Base-by-base conservation (phyloP, 2,797 vertebrate genomes). In the Enteromius thamalakanensis region DNA sequence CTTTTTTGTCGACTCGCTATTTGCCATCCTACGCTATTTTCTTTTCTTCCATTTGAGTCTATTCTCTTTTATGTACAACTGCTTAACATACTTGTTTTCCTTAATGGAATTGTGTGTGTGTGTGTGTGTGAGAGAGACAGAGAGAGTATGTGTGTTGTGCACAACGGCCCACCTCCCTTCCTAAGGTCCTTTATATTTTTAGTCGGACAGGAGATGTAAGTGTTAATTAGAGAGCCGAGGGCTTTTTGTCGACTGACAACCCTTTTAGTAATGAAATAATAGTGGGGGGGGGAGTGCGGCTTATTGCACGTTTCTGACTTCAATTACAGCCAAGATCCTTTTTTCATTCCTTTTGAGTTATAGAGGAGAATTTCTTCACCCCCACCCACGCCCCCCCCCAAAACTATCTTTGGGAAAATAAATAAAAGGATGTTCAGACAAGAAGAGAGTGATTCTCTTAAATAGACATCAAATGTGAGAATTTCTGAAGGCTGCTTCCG, bases 231-330 rank as follows among this genome's bases (percentile, higher is more conserved):
- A 86, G 72, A 86, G 34, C 69, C 89, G 40, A 81, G 82, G 89
- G 86, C 90, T 80, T 90, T 90, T 87, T 83, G 88, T 91, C 74
- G 91, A 91, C 87, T 91, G 92, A 90, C 91, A 92, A 92, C 89
- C 89, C 87, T 81, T 91, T 91, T 82, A 84, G 76, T 94, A 94
- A 94, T 94, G 92, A 93, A 94, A 94, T 94, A 94, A 94, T 94
- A 91, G 93, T 77, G 69, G 69, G 40, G 29, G 89, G 87, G 88
- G 87, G 89, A 91, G 91, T 91, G 89, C 84, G 90, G 87, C 71
- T 90, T 87, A 92, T 92, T 92, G 91, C 90, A 90, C 90, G 87
- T 91, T 89, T 89, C 90, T 92, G 91, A 93, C 92, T 92, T 94
- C 92, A 93, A 92, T 93, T 94, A 94, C 88, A 89, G 89, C 91